Conservation (phyloP, 2,113 vertebrate species). For the Dromaius novaehollandiae region DNA sequence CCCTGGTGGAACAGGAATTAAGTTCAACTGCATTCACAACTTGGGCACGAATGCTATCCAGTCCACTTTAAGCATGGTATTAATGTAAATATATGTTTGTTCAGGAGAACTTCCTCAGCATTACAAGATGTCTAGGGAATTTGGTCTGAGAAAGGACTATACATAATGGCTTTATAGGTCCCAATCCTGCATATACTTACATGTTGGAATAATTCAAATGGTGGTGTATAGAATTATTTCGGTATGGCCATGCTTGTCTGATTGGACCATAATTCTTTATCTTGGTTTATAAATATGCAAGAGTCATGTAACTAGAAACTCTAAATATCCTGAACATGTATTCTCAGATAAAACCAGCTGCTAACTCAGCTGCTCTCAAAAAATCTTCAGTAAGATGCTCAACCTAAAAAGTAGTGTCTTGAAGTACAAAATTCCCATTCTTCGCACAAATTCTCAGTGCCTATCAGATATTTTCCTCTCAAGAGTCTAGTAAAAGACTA, state of each 20-base stretch:
- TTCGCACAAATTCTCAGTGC: background rate
- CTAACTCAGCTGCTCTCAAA: background rate
- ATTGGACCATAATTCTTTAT: conserved; percentile 14
- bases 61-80: background rate
- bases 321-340: conserved; percentile 27
- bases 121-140: background rate
- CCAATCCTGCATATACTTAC: background rate
- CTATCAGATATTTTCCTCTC: background rate
- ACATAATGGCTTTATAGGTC: background rate
- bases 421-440: background rate
- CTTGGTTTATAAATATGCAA: conserved; percentile 2
- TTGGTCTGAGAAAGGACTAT: background rate
- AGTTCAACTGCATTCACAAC: background rate
- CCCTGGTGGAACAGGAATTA: background rate
- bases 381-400: background rate
- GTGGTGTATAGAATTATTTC: background rate
- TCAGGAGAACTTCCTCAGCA: background rate
- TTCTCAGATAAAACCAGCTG: conserved; percentile 10
- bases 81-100: background rate
- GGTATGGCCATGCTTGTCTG: background rate
- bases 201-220: background rate
- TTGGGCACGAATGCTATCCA: background rate
- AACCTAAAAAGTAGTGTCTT: background rate
- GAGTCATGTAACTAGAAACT: background rate
- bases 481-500: background rate